Base-by-base conservation (phyloP, 2,797 vertebrate species). In the Arvicola amphibius region DNA sequence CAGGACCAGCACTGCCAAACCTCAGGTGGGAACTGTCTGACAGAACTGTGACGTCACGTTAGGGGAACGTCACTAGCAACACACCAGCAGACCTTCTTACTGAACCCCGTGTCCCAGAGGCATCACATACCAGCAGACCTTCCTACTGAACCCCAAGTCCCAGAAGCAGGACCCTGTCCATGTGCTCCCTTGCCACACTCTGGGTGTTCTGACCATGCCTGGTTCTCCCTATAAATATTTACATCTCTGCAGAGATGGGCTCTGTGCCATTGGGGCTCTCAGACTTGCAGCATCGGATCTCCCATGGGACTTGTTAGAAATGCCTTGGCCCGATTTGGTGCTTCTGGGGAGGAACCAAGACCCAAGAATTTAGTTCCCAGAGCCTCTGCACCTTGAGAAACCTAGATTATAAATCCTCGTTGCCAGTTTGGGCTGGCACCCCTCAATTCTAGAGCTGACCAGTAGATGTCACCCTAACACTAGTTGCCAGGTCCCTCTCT, bases 401-500 rank as follows among this genome's bases (percentile, higher is more conserved):
- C 56, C 56, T 59, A 59, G 6, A 23, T 59, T 59, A 59, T 59
- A 59, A 59, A 29, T 37, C 43, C 6, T 76, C 43, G 6, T 46
- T 51, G 3, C 10, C 2, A 3, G 37, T 67, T n/a, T 11, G 14
- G 51, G 13, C 9, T 17, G 27, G 13, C 23, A 40, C 6, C 46
- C n/a, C 7, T 43, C 73, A 12, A 14, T 10, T 29, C 85, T 56
- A 2, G 56, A 27, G 40, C 19, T 9, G 0, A 76, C 97, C 88
- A 17, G 90, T 17, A 92, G 97, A 84, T 61, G 95, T 56, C 78
- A 8, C 81, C 56, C 92, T 77, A 79, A 65, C 53, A 43, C 88
- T 89, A 84, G 53, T 13, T 85, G 69, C 77, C 23, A 3, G 59
- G 71, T 27, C 56, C 0, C 2, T 8, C 29, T 32, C 4, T 13